phyloP scores from a whole-genome alignment of 2,113 vertebrate species.

The Sylvilagus bachmani region DNA sequence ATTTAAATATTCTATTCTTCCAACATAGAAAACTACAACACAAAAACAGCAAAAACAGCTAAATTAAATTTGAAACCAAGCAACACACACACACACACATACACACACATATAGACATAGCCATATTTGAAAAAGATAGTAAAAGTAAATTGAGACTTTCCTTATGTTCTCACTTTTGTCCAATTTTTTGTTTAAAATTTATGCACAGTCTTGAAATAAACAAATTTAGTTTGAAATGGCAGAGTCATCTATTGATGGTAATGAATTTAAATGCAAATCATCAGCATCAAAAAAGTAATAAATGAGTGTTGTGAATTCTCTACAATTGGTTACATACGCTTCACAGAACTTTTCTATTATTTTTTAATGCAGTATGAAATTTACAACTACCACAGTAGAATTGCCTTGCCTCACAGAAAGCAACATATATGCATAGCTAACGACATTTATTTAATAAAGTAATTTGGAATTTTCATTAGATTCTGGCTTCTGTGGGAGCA shows the following conservation, averaged over 20 bases:
- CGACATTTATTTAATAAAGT: constrained; percentile 73
- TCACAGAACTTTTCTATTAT: neutral
- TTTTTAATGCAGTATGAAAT: neutral
- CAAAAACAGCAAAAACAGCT: neutral
- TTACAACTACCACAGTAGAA: neutral
- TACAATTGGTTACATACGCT: neutral
- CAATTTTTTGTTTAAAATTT: neutral
- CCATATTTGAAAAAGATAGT: neutral
- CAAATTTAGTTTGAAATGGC: neutral
- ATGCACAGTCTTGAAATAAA: neutral
- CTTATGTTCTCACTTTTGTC: neutral
- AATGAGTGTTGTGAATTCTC: neutral
- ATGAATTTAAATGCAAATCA: neutral
- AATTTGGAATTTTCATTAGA: constrained; percentile 77
- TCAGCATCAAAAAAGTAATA: neutral
- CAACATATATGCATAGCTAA: constrained; percentile 76
- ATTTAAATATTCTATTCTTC: neutral
- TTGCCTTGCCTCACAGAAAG: constrained; percentile 18
- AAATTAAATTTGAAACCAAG: neutral
- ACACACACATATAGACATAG: neutral
- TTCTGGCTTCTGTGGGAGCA: constrained; percentile 62
- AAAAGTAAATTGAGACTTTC: neutral
- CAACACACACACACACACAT: neutral
- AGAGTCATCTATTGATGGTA: neutral
- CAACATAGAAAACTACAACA: neutral